These are phyloP conservation scores for Lithobates sylvaticus DNA, from an alignment of 2,797 vertebrate species.

Conservation along the genomic window DNA sequence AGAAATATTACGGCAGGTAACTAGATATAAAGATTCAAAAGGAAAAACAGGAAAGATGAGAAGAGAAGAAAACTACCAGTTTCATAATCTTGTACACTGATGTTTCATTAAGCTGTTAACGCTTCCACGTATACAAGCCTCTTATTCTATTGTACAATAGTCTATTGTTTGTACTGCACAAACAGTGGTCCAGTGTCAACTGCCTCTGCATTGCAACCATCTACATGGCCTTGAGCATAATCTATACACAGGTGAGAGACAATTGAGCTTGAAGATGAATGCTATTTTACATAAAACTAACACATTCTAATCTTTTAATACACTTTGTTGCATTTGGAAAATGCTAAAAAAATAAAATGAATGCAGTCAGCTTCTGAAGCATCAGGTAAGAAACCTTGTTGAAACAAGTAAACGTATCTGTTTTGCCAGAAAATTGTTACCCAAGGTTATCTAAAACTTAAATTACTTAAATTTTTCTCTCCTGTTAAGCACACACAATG, in stretches of 20 bases:
- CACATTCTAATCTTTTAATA: background rate
- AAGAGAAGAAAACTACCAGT: background rate
- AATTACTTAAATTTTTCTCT: too few species aligned
- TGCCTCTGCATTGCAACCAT: background rate
- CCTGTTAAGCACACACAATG: too few species aligned
- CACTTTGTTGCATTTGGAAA: background rate
- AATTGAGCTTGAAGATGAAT: background rate
- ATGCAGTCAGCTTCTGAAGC: background rate
- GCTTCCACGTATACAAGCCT: background rate
- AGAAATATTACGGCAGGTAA: too few species aligned
- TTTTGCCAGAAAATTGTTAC: too few species aligned
- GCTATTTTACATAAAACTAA: background rate
- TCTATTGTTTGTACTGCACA: background rate
- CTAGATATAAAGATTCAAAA: too few species aligned
- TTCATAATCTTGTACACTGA: too few species aligned
- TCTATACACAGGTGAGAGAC: background rate
- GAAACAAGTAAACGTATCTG: background rate
- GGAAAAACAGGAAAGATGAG: background rate
- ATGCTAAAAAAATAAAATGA: background rate
- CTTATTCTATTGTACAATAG: conserved; percentile 7
- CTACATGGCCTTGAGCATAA: conserved; percentile 4
- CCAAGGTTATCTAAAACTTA: too few species aligned
- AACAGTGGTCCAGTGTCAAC: background rate
- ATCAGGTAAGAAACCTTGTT: background rate
- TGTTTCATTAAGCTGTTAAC: background rate